These are phyloP conservation scores for Corythornis madagascariensis DNA, from an alignment of 2,113 vertebrate species.

Conservation along the genomic window DNA sequence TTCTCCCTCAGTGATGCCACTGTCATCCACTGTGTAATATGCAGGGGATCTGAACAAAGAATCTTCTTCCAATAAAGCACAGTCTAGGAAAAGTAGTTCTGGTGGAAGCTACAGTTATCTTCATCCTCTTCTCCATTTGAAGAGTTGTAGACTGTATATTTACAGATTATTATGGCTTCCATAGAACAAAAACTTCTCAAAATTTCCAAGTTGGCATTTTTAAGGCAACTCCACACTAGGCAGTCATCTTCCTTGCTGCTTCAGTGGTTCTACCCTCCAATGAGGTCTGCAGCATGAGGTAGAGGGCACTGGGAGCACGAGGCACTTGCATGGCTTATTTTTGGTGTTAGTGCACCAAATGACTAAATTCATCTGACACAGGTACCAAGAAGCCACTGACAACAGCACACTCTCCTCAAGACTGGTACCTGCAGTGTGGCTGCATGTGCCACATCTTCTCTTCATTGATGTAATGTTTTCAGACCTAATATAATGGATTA, in stretches of 20 bases:
- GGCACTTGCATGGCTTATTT: background rate
- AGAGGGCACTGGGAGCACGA: background rate
- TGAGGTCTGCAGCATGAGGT: rapidly evolving
- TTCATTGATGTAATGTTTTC: background rate
- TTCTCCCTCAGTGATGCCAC: background rate
- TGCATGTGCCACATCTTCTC: background rate
- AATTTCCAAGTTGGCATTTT: background rate
- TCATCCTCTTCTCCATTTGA: background rate
- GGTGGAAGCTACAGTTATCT: background rate
- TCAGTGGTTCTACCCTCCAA: background rate
- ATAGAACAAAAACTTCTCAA: background rate
- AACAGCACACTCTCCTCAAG: background rate
- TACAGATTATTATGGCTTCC: background rate
- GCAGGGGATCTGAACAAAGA: background rate
- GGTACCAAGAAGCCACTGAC: background rate
- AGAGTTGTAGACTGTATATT: background rate
- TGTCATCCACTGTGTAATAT: background rate
- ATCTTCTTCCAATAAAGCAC: background rate
- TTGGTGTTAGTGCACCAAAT: background rate
- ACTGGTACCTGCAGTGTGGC: background rate
- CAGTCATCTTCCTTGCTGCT: background rate
- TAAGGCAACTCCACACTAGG: background rate
- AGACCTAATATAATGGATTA: background rate
- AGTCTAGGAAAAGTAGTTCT: background rate
- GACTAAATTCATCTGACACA: background rate